Evolutionary conservation across 2,888 invertebrate genomes (phyloP), one percentile per base, ranked within the genome.

Genomic region (Drosophila barbarae): DNA sequence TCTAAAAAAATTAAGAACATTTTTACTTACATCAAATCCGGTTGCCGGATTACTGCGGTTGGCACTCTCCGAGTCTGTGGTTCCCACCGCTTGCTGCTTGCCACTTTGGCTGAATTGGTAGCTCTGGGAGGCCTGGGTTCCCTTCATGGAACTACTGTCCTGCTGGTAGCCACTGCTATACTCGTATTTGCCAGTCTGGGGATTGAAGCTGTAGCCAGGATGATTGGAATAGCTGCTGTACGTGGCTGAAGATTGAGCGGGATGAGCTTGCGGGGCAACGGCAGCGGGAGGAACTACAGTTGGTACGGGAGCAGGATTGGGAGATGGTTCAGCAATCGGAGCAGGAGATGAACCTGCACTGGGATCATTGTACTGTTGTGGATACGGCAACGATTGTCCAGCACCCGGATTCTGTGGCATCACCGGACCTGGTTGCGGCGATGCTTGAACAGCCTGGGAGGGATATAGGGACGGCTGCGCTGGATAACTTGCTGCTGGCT

Each of bases 121-220:
- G 53, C 83, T 76, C 13, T 79, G 79, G 9, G 82, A 69, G 5
- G 57, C 74, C 9, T 72, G 71, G 10, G 72, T 52, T 7, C 44
- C 60, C 59, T 60, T 60, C 21, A 73, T 50, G 34, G 65, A 38
- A 18, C 58, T 69, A 47, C 32, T 69, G 7, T 76, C 75, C 8
- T 84, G 79, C 57, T 93, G 92, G 61, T 93, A 93, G 0, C 93
- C 93, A 53, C 93, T 92, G 71, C 88, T 91, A 74, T 93, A 93
- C 12, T 93, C 92, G 72, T 92, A 93, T 44, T 81, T 87, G 1
- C 93, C 93, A 0, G 91, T 91, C 1, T 89, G 84, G 1, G 90
- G 72, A 78, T 93, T 92, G 72, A 87, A 93, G 8, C 90, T 90
- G 75, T 93, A 93, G 42, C 92, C 93, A 5, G 93, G 93, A 85